Evolutionary conservation across 2,113 vertebrate species (phyloP), one percentile per base, ranked within the genome.

Genomic region (Chloropsis cyanopogon): DNA sequence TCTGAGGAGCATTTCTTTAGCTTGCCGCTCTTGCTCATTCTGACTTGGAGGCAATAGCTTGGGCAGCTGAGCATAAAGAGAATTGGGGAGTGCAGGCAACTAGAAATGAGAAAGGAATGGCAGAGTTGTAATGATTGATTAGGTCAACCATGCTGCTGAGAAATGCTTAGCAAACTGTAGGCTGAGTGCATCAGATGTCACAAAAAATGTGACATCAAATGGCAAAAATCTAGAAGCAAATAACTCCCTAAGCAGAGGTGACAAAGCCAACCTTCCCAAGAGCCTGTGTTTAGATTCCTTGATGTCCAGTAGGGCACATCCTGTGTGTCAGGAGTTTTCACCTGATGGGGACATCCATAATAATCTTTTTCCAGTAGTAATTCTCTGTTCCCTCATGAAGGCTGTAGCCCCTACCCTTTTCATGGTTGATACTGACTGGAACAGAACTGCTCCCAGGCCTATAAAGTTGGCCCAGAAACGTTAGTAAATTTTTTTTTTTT

Each of bases 21-120:
- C 65, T 78, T 14, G 1, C 33, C 56, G 29, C 47, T 94, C 33
- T 90, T 78, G 69, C 65, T 91, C 25, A 46, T 66, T 87, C 52
- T 82, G 78, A 85, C 42, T 86, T 93, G 39, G 2, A 11, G 80
- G 42, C 44, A 71, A 54, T 82, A 79, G 88, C 79, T 92, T 85
- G 70, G 61, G 88, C 88, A 93, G 78, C 88, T 95, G 75, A 92
- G 82, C 85, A 87, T 50, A 63, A 94, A 84, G 75, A 79, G 59
- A 82, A 63, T 5, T 25, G 42, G 39, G 35, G 35, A 85, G 18
- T 68, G 61, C 61, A 60, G 49, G 53, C 61, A 66, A 50, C 52
- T 63, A 78, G 49, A 73, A 85, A 60, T 93, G 71, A 90, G 66
- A 82, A 88, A 61, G 75, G 75, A 92, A 69, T 1, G 0, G 41